These are phyloP conservation scores for Pipistrellus nathusii DNA, from an alignment of 2,797 vertebrate genomes.

Conservation along the genomic window DNA sequence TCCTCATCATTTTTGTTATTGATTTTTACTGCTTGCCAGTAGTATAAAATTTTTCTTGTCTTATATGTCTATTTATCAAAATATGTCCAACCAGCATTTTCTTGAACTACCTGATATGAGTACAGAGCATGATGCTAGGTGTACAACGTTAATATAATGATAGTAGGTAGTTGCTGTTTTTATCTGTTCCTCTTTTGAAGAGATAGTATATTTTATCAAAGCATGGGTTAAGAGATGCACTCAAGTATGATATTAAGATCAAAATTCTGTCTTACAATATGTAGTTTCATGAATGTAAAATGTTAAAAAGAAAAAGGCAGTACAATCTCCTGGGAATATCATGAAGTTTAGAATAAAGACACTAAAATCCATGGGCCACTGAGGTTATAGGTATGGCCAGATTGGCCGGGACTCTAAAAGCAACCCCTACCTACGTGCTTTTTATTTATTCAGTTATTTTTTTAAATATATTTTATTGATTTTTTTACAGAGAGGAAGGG, in stretches of 20 bases:
- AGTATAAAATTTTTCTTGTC: not conserved
- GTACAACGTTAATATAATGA: not conserved
- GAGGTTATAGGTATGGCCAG: not conserved
- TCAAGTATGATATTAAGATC: not conserved
- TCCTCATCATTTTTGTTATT: not conserved
- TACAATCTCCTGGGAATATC: constrained; percentile 10
- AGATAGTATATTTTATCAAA: constrained; percentile 2
- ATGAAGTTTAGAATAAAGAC: constrained; percentile 6
- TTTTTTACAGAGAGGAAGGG: too few species aligned
- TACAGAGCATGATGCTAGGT: not conserved
- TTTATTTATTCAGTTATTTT: constrained; percentile 20
- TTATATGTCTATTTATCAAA: not conserved
- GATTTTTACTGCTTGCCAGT: constrained; percentile 41
- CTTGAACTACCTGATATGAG: not conserved
- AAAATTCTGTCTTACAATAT: not conserved
- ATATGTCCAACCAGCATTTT: not conserved
- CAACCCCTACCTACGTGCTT: not conserved
- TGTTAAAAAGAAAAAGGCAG: not conserved
- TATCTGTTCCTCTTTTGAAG: constrained; percentile 46
- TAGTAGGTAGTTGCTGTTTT: not conserved
- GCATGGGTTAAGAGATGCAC: constrained; percentile 5
- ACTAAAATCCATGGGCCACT: not conserved
- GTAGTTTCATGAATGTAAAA: not conserved
- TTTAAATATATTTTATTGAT: too few species aligned
- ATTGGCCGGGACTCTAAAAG: constrained; percentile 10